Conservation (phyloP, 2,888 invertebrate genomes). For the Dendrolimus houi region DNA sequence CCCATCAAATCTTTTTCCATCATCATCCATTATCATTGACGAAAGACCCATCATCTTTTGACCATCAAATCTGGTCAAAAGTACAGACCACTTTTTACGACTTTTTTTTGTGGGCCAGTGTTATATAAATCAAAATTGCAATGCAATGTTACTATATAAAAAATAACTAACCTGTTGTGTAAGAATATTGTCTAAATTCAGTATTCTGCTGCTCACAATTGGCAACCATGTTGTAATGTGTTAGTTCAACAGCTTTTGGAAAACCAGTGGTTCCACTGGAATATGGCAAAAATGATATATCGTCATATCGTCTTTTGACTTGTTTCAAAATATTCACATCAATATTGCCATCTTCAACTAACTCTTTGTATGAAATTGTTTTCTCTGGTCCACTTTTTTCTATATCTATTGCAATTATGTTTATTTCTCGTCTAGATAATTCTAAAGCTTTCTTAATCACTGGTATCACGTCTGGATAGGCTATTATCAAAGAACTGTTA, state of each 20-base stretch:
- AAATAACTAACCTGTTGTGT: slow-evolving; percentile 38
- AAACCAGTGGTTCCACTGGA: slow-evolving; percentile 92
- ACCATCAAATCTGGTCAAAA: too few species aligned
- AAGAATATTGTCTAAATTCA: slow-evolving; percentile 28
- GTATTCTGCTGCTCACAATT: slow-evolving; percentile 56
- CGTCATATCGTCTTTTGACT: slow-evolving; percentile 56
- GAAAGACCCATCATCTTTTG: too few species aligned
- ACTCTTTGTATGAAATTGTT: slow-evolving; percentile 77
- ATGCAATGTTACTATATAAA: too few species aligned
- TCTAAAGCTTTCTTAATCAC: slow-evolving; percentile 61
- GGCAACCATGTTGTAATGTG: slow-evolving; percentile 73
- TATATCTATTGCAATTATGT: slow-evolving; percentile 60
- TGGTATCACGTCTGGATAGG: slow-evolving; percentile 69
- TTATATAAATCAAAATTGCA: too few species aligned
- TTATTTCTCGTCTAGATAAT: slow-evolving; percentile 52
- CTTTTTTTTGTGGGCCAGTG: too few species aligned
- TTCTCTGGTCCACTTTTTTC: slow-evolving; percentile 49
- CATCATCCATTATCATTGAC: too few species aligned
- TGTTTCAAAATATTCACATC: slow-evolving; percentile 64
- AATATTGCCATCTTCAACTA: slow-evolving; percentile 58
- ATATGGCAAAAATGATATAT: slow-evolving; percentile 82
- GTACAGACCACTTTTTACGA: too few species aligned
- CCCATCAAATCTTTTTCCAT: too few species aligned
- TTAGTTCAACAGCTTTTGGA: slow-evolving; percentile 83
- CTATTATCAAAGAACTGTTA: slow-evolving; percentile 76